phyloP scores from a whole-genome alignment of 2,113 vertebrate species.

The Chamaetylas fuelleborni region DNA sequence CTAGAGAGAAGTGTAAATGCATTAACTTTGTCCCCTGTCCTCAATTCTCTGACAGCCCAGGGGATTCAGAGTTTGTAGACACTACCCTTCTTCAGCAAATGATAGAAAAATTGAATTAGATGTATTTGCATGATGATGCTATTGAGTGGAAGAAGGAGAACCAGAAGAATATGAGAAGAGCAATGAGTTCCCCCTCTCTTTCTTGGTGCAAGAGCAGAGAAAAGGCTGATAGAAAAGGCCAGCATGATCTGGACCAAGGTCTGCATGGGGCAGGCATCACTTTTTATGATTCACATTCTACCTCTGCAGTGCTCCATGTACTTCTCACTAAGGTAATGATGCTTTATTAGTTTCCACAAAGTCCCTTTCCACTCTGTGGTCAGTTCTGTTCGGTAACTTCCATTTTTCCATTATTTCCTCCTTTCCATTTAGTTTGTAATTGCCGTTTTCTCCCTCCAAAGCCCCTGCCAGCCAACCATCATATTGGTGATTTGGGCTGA shows the following conservation, averaged over 20 bases:
- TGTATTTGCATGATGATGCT: not conserved
- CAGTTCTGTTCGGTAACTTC: conserved; percentile 18
- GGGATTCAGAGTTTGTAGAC: not conserved
- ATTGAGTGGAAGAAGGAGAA: not conserved
- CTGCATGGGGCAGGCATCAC: not conserved
- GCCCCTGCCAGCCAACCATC: conserved; percentile 38
- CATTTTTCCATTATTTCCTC: conserved; percentile 34
- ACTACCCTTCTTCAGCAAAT: not conserved
- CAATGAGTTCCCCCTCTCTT: not conserved
- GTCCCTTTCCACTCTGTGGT: conserved; percentile 24
- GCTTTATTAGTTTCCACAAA: conserved; percentile 38
- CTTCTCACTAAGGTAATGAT: conserved; percentile 16
- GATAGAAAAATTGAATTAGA: not conserved
- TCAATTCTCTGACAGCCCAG: not conserved
- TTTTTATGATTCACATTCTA: not conserved
- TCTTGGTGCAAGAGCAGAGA: not conserved
- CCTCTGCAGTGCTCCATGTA: fast-evolving
- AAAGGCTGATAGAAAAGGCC: not conserved
- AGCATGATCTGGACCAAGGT: not conserved
- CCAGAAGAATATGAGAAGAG: not conserved
- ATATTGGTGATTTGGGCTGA: conserved; percentile 15
- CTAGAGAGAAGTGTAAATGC: not conserved
- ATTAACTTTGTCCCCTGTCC: not conserved
- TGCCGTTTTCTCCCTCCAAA: not conserved
- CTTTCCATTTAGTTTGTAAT: conserved; percentile 26